Conservation (phyloP, 1,140 invertebrate species). For the Drosophila oshimai region DNA sequence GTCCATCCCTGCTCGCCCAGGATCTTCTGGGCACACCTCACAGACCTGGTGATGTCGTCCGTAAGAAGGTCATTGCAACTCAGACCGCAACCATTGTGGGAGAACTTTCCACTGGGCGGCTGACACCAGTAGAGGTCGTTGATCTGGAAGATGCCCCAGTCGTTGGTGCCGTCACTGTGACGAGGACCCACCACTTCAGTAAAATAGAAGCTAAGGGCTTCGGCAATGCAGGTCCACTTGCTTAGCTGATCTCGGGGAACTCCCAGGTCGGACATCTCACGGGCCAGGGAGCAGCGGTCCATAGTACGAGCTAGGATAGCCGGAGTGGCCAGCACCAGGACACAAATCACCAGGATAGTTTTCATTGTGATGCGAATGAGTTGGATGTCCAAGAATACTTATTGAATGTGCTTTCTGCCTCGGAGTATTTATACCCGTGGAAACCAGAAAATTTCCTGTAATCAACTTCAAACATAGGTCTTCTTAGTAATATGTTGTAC, state of each 20-base stretch:
- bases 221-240: constrained; percentile 56
- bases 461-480: too few relatives aligned
- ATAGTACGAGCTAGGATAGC: constrained; percentile 53
- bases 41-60: constrained; percentile 42
- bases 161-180: constrained; percentile 56
- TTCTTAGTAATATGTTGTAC: not conserved
- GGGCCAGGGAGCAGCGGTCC: constrained; percentile 69
- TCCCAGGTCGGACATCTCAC: constrained; percentile 57
- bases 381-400: not conserved
- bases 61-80: constrained; percentile 41
- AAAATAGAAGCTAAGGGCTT: constrained; percentile 54
- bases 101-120: constrained; percentile 42
- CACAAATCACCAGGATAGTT: constrained; percentile 21
- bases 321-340: constrained; percentile 38
- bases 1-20: constrained; percentile 49
- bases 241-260: constrained; percentile 41
- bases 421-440: constrained; percentile 6
- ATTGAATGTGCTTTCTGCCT: not conserved
- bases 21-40: constrained; percentile 53
- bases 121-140: constrained; percentile 74
- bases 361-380: constrained; percentile 28
- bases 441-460: too few relatives aligned
- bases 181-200: constrained; percentile 43
- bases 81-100: constrained; percentile 31
- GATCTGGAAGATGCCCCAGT: constrained; percentile 77